A percentile compares a stretch with the other conserved stretches of the same genome.
Conservation (phyloP, 2,888 invertebrate genomes). For the Nephrotoma flavescens region DNA sequence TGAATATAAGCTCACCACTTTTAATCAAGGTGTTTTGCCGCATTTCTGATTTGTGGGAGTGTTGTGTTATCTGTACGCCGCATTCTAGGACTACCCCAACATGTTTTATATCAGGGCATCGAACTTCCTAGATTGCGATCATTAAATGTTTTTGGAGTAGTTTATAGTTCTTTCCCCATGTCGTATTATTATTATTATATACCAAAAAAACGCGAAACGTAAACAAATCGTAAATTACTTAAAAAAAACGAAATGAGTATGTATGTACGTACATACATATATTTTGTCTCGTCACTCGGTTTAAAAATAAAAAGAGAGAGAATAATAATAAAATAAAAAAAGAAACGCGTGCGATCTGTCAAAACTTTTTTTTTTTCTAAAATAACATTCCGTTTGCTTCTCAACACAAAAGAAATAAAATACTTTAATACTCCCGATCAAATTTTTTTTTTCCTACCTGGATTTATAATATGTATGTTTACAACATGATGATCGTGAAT, state of each 20-base stretch:
- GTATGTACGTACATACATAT: background rate
- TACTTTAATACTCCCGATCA: background rate
- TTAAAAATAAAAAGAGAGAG: background rate
- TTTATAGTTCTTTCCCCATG: background rate
- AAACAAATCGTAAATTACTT: conserved; percentile 3
- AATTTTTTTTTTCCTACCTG: background rate
- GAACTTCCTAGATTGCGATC: background rate
- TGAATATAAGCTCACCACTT: background rate
- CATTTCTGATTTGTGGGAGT: background rate
- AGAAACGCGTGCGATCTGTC: conserved; percentile 5
- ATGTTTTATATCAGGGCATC: background rate
- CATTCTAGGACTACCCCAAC: background rate
- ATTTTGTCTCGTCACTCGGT: background rate
- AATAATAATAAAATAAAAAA: background rate
- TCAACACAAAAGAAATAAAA: background rate
- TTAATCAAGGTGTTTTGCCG: background rate
- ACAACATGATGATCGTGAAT: background rate
- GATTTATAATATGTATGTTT: background rate
- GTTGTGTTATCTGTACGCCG: background rate
- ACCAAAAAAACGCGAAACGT: conserved; percentile 1
- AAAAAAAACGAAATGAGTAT: background rate
- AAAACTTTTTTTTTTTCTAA: background rate
- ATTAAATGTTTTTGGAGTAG: background rate
- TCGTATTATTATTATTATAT: background rate
- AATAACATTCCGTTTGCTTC: background rate